Conservation (phyloP, 2,797 vertebrate genomes). For the Xenops minutus region DNA sequence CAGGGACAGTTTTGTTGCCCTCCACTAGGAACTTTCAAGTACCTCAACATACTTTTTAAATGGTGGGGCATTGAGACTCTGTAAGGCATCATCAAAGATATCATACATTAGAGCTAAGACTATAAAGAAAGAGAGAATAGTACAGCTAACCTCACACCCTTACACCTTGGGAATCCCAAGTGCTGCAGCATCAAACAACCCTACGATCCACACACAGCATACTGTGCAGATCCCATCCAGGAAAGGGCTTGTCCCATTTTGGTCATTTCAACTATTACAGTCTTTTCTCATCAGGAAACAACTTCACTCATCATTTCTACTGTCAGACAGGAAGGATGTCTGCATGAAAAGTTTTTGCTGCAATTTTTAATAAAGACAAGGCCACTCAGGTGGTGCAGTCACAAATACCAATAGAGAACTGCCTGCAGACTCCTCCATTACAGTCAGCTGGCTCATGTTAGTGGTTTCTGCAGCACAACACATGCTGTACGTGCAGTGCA, state of each 20-base stretch:
- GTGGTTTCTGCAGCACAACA: neutral
- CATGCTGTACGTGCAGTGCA: fast-evolving
- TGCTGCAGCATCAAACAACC: neutral
- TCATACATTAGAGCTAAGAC: neutral
- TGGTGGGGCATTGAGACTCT: neutral
- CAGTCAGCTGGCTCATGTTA: fast-evolving
- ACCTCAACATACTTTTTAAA: neutral
- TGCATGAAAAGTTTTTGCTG: neutral
- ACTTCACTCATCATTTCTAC: neutral
- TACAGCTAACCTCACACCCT: neutral
- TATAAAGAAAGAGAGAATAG: neutral
- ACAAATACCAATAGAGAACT: fast-evolving
- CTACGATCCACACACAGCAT: neutral
- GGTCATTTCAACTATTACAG: neutral
- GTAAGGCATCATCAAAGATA: neutral
- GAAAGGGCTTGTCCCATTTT: neutral
- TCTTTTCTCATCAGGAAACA: neutral
- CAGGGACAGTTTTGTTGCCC: neutral
- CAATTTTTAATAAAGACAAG: neutral
- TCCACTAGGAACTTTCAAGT: neutral
- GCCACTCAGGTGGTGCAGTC: neutral
- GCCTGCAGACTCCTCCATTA: neutral
- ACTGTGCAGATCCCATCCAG: neutral
- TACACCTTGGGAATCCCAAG: neutral
- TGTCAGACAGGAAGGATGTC: neutral